Conservation (phyloP, 2,113 vertebrate genomes). For the Aramus guarauna region DNA sequence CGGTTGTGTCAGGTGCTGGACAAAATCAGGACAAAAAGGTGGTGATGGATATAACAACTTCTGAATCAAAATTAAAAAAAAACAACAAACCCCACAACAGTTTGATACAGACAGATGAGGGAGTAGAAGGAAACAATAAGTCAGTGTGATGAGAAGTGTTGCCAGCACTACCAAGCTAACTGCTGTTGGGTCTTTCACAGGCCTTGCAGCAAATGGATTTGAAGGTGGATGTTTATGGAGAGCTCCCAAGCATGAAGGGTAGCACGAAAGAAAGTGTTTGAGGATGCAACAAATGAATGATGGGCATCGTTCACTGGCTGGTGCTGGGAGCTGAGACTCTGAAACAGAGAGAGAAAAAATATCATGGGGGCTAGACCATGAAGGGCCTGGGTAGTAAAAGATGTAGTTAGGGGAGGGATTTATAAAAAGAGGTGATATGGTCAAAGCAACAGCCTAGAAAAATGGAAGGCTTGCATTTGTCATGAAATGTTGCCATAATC, state of each 20-base stretch:
- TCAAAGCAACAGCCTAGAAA: background rate
- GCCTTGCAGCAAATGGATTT: background rate
- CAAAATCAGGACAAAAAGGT: background rate
- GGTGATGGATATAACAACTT: background rate
- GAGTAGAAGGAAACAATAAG: background rate
- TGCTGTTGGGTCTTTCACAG: background rate
- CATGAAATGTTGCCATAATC: background rate
- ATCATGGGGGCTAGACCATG: background rate
- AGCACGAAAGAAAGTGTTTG: background rate
- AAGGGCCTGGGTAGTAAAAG: background rate
- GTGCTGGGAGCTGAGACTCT: background rate
- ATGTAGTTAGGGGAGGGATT: background rate
- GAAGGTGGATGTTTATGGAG: conserved; percentile 1
- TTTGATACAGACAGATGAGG: background rate
- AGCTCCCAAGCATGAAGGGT: conserved; percentile 13
- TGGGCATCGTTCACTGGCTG: background rate
- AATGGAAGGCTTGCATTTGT: background rate
- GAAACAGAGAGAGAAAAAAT: background rate
- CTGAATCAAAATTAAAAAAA: background rate
- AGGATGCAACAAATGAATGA: conserved; percentile 1
- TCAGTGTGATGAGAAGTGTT: background rate
- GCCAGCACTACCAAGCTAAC: background rate
- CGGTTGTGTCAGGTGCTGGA: background rate
- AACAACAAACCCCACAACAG: background rate
- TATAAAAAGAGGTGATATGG: background rate